These are phyloP conservation scores for Himalopsyche phryganea DNA, from an alignment of 1,140 invertebrate species.

Conservation along the genomic window DNA sequence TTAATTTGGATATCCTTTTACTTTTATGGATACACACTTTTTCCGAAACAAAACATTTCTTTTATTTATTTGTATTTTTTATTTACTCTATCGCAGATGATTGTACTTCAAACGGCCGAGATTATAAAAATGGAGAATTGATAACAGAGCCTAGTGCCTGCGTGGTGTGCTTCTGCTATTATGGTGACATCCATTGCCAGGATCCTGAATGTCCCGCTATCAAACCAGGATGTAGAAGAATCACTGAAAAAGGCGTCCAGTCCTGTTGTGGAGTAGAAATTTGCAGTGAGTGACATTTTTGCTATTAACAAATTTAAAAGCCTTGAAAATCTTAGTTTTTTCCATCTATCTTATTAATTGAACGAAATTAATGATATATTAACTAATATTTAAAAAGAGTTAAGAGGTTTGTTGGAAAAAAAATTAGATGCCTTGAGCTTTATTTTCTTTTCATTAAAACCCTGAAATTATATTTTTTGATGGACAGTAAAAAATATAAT, in stretches of 20 bases:
- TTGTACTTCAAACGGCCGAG: conserved; percentile 45
- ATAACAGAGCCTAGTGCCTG: conserved; percentile 49
- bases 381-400: background rate
- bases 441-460: too few relatives aligned
- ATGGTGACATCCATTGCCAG: conserved; percentile 56
- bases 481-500: too few relatives aligned
- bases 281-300: conserved; percentile 52
- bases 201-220: conserved; percentile 50
- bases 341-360: too few relatives aligned
- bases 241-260: conserved; percentile 38
- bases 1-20: too few relatives aligned
- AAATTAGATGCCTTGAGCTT: too few relatives aligned
- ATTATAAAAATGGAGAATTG: conserved; percentile 53
- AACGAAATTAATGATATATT: too few relatives aligned
- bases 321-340: background rate
- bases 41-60: too few relatives aligned
- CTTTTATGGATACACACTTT: too few relatives aligned
- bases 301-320: background rate
- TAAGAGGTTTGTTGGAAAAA: too few relatives aligned
- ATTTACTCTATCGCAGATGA: conserved; percentile 37
- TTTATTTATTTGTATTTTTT: conserved; percentile 4
- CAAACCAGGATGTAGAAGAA: conserved; percentile 44
- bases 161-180: conserved; percentile 52
- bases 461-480: too few relatives aligned
- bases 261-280: conserved; percentile 52